These are phyloP conservation scores for Dione juno DNA, from an alignment of 2,888 invertebrate species.

Conservation along the genomic window DNA sequence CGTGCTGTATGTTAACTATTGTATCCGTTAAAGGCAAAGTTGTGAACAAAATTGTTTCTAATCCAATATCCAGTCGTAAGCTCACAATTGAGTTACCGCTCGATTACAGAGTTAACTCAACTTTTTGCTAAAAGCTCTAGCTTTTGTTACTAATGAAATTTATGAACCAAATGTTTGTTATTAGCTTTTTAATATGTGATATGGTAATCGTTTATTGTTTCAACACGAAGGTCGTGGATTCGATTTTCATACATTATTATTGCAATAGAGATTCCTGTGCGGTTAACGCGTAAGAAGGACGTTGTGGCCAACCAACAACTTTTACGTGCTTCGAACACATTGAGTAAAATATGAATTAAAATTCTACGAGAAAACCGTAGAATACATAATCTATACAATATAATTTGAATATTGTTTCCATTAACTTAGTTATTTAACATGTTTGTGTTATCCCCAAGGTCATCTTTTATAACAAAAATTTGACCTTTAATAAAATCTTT, in stretches of 20 bases:
- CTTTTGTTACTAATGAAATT: constrained; percentile 25
- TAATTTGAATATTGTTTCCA: constrained; percentile 14
- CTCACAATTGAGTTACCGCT: constrained; percentile 64
- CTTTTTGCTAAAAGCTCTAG: constrained; percentile 50
- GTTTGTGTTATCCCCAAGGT: constrained; percentile 9
- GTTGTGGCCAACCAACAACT: constrained; percentile 6
- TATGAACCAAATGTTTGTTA: constrained; percentile 14
- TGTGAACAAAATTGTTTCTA: constrained; percentile 61
- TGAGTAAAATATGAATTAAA: constrained; percentile 4
- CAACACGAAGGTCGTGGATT: background rate
- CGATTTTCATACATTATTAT: constrained; percentile 10
- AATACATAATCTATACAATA: background rate
- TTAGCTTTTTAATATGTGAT: background rate
- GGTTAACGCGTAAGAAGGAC: constrained; percentile 6
- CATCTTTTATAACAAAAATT: background rate
- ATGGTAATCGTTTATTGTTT: background rate
- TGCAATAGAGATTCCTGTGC: background rate
- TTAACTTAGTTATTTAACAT: constrained; percentile 17
- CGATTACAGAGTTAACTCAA: constrained; percentile 57
- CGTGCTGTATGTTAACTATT: constrained; percentile 26
- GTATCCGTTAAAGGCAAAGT: constrained; percentile 30
- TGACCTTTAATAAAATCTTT: constrained; percentile 7
- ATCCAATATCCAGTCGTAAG: constrained; percentile 67
- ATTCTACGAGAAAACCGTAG: background rate
- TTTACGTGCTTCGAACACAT: constrained; percentile 1